Percentiles rank a stretch among this genome's conserved stretches.
Conservation (phyloP, 2,113 vertebrate species). For the Eurystomus gularis region DNA sequence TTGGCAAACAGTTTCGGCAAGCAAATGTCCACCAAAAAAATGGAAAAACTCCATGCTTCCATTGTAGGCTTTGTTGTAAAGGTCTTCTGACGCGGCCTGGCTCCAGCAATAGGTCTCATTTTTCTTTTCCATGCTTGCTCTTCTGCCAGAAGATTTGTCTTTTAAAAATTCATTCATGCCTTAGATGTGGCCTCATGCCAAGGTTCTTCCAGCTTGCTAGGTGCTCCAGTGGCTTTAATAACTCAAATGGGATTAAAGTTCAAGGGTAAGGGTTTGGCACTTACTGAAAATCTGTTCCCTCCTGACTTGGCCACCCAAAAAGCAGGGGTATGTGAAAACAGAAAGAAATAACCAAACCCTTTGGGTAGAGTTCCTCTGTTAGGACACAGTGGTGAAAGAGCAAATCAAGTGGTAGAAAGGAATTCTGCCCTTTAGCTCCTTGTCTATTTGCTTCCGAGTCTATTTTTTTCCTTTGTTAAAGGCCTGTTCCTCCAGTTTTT, state of each 20-base stretch:
- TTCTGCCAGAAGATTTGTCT: not conserved
- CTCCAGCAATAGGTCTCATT: not conserved
- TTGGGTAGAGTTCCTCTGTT: not conserved
- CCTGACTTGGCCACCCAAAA: not conserved
- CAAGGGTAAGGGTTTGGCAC: not conserved
- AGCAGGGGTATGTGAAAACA: not conserved
- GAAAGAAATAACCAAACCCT: not conserved
- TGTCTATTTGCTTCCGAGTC: not conserved
- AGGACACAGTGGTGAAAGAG: not conserved
- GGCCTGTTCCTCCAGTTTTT: not conserved
- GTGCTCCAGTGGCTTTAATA: not conserved
- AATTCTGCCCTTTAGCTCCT: not conserved
- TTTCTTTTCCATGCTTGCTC: not conserved
- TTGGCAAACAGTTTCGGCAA: not conserved
- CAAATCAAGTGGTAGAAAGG: not conserved
- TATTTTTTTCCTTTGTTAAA: not conserved
- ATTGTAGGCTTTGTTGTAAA: not conserved
- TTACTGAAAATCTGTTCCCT: not conserved
- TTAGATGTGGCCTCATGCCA: not conserved
- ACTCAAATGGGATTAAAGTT: not conserved
- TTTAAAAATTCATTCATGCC: not conserved
- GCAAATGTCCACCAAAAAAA: not conserved
- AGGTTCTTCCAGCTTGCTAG: not conserved
- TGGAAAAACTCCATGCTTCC: not conserved
- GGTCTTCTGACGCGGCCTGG: not conserved